Conservation (phyloP, 2,888 invertebrate genomes). For the Acanthoscelides obtectus region DNA sequence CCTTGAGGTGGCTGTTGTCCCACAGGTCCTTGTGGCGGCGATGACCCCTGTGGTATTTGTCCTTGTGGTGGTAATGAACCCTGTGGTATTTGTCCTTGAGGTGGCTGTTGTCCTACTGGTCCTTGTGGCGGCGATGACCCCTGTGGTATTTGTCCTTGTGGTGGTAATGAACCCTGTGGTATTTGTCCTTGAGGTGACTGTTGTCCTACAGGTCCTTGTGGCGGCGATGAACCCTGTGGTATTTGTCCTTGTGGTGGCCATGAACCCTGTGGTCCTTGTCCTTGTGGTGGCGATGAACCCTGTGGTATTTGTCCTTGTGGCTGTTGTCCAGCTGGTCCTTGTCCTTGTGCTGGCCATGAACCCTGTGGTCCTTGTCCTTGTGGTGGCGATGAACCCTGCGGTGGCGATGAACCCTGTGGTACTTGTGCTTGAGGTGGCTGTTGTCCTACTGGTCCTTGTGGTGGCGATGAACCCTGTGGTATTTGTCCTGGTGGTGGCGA, state of each 20-base stretch:
- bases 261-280: background rate
- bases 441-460: conserved; percentile 1
- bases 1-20: background rate
- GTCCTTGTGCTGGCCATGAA: conserved; percentile 6
- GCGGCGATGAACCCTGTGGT: background rate
- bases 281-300: too few relatives aligned
- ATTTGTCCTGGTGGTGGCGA: background rate
- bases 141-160: conserved; percentile 11
- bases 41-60: conserved; percentile 13
- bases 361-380: conserved; percentile 10
- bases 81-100: background rate
- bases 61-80: conserved; percentile 5
- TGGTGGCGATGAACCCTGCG: background rate
- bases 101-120: conserved; percentile 11
- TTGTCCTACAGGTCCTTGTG: background rate
- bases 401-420: conserved; percentile 2
- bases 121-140: background rate
- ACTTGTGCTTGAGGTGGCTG: conserved; percentile 17
- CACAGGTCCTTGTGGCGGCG: conserved; percentile 17
- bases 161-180: background rate
- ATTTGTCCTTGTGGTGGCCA: background rate
- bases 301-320: background rate
- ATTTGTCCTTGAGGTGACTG: background rate
- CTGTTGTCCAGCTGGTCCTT: background rate
- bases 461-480: background rate